Percentiles rank a stretch among this genome's conserved stretches.
These are phyloP conservation scores for Sarcophaga bullata DNA, from an alignment of 1,140 invertebrate genomes.

Conservation along the genomic window DNA sequence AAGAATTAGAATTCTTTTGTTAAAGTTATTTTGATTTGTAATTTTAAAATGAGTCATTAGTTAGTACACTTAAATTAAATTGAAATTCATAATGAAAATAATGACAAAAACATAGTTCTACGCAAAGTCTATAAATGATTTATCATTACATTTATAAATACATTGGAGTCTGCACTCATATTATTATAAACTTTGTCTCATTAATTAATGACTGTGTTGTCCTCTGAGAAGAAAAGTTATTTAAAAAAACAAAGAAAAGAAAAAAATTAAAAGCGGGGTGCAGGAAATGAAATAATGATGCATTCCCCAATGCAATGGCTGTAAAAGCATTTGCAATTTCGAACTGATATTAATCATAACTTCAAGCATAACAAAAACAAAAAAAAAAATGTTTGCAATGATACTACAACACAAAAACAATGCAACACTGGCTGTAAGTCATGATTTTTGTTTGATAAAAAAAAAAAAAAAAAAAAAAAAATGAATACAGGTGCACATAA, in stretches of 20 bases:
- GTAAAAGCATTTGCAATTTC: not conserved
- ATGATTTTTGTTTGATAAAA: too few relatives aligned
- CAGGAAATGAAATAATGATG: not conserved
- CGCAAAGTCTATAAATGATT: not conserved
- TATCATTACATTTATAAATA: not conserved
- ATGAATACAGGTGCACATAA: too few relatives aligned
- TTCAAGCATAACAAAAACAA: not conserved
- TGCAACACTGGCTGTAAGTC: too few relatives aligned
- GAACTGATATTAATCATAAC: slow-evolving; percentile 3
- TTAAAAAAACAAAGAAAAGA: not conserved
- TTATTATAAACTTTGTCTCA: not conserved
- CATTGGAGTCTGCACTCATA: not conserved
- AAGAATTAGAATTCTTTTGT: too few relatives aligned
- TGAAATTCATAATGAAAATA: too few relatives aligned
- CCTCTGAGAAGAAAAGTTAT: not conserved
- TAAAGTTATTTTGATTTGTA: too few relatives aligned
- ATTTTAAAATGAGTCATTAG: too few relatives aligned
- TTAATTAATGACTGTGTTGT: not conserved
- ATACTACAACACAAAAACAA: too few relatives aligned
- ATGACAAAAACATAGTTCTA: not conserved
- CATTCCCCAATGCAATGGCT: not conserved
- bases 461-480: too few relatives aligned
- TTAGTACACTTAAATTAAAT: too few relatives aligned
- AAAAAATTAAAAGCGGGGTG: not conserved
- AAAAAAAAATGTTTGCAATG: too few relatives aligned